Evolutionary conservation across 2,113 vertebrate species (phyloP).

Genomic region (Petaurus breviceps): DNA sequence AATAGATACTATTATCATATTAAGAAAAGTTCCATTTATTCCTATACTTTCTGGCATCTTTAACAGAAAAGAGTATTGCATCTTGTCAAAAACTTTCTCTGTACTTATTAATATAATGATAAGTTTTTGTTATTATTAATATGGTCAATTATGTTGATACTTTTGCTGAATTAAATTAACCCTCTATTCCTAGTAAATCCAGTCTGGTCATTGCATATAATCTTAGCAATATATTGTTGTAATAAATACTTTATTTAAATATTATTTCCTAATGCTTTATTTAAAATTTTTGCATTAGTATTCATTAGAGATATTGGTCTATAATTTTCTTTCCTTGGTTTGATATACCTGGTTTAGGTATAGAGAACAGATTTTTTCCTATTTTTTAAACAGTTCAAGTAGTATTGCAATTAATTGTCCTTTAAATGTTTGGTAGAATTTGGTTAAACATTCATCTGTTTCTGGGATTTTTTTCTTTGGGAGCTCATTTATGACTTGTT

Average conservation of each 20-base stretch:
- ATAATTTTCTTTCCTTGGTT: too few relatives aligned
- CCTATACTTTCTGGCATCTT: neutral
- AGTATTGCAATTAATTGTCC: too few relatives aligned
- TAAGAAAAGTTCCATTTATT: neutral
- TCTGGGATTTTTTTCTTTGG: too few relatives aligned
- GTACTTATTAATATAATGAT: neutral
- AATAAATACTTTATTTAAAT: neutral
- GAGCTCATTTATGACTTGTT: too few relatives aligned
- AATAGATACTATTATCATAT: neutral
- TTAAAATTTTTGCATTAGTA: too few relatives aligned
- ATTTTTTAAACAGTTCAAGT: too few relatives aligned
- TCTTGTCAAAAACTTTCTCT: neutral
- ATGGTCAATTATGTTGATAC: neutral
- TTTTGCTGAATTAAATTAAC: neutral
- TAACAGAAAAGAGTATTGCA: neutral
- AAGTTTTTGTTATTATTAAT: neutral
- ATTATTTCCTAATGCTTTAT: neutral
- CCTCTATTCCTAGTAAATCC: neutral
- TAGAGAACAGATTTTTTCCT: too few relatives aligned
- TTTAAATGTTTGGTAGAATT: too few relatives aligned
- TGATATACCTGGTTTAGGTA: too few relatives aligned
- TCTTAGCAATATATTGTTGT: neutral
- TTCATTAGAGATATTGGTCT: too few relatives aligned
- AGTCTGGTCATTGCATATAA: neutral
- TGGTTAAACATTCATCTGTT: too few relatives aligned